phyloP scores from a whole-genome alignment of 2,113 vertebrate genomes.

The Esox niger region DNA sequence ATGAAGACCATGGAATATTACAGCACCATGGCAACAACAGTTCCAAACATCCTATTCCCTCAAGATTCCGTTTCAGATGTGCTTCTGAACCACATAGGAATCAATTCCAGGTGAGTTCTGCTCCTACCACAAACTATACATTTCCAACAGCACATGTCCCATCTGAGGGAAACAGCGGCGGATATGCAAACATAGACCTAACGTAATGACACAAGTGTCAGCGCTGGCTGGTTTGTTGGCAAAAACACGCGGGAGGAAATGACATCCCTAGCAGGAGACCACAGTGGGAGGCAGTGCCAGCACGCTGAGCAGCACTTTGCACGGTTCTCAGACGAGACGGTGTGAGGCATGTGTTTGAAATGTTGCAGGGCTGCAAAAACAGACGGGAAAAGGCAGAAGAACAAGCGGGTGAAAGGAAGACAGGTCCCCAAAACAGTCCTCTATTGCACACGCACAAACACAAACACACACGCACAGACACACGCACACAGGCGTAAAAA shows the following conservation, averaged over 20 bases:
- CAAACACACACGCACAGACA: slow-evolving; percentile 40
- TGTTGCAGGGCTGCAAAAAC: slow-evolving; percentile 39
- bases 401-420: background rate
- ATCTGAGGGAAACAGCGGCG: background rate
- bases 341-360: slow-evolving; percentile 31
- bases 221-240: slow-evolving; percentile 1
- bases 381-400: slow-evolving; percentile 10
- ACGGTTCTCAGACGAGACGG: slow-evolving; percentile 15
- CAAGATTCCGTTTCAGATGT: background rate
- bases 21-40: background rate
- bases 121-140: background rate
- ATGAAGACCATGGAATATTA: background rate
- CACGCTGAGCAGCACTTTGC: slow-evolving; percentile 18
- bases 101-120: slow-evolving; percentile 44
- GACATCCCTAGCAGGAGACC: slow-evolving; percentile 28
- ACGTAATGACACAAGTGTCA: slow-evolving; percentile 21
- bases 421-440: too few species aligned
- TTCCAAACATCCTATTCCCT: background rate
- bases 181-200: slow-evolving; percentile 9
- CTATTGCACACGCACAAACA: slow-evolving; percentile 27
- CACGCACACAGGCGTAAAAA: slow-evolving; percentile 13
- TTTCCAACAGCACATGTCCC: background rate
- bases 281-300: background rate
- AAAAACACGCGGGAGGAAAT: slow-evolving; percentile 19
- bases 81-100: background rate